phyloP scores from a whole-genome alignment of 2,888 invertebrate species.

The Biston stratarius region DNA sequence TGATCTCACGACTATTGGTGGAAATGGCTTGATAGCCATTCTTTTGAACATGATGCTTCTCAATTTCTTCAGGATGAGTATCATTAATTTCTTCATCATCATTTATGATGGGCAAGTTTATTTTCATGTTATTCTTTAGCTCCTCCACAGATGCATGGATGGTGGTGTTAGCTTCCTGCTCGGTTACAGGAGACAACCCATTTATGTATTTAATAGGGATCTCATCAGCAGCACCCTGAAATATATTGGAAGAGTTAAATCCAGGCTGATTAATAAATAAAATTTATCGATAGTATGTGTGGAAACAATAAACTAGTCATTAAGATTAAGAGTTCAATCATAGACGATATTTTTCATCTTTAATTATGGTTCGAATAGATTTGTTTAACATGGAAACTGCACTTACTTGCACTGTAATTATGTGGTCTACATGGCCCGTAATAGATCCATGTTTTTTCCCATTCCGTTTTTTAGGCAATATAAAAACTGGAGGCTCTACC shows the following conservation, averaged over 20 bases:
- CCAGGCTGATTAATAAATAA: background rate
- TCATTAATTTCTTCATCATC: conserved; percentile 82
- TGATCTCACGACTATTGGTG: conserved; percentile 75
- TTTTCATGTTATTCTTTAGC: conserved; percentile 80
- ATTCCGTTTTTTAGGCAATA: conserved; percentile 87
- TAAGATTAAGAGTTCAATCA: background rate
- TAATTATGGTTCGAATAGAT: conserved; percentile 11
- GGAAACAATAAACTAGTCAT: background rate
- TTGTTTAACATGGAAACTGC: background rate
- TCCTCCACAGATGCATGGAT: conserved; percentile 81
- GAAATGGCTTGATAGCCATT: conserved; percentile 77
- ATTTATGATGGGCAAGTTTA: conserved; percentile 78
- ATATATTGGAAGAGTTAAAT: conserved; percentile 20
- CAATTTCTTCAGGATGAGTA: conserved; percentile 48
- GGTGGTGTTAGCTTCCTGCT: conserved; percentile 74
- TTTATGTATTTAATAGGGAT: conserved; percentile 75
- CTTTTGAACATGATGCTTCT: conserved; percentile 63
- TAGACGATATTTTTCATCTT: background rate
- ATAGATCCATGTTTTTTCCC: conserved; percentile 83
- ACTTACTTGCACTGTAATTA: conserved; percentile 87
- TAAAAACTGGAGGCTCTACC: conserved; percentile 85
- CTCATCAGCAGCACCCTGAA: conserved; percentile 77
- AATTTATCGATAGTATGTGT: background rate
- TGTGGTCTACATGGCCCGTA: conserved; percentile 87
- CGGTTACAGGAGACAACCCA: conserved; percentile 78